Evolutionary conservation across 53 echinoderm and acorn worm species (phyloP), one percentile per base, ranked within the genome.

Genomic region (Zoroaster sp.): DNA sequence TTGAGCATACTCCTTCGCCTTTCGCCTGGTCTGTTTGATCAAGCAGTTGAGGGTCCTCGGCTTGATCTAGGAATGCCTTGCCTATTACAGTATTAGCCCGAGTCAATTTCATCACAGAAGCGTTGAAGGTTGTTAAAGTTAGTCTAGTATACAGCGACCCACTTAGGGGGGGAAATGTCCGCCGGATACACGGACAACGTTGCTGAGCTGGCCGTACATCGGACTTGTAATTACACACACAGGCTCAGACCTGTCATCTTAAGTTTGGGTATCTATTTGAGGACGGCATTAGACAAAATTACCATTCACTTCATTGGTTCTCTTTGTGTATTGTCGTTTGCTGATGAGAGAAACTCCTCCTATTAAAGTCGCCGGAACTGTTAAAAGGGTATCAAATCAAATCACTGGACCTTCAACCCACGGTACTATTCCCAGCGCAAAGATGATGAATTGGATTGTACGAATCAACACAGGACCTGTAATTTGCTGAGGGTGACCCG

Each of bases 221-320:
- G 85, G 10, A 70, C 52, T 35, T 38, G 85, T 85, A 85, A 85
- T 85, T 85, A 85, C 85, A 35, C 13, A 66, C 71, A 85, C 35
- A 41, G 47, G 70, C 85, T 69, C 47, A 46, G 85, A 35, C 85
- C 71, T 85, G 85, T 85, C 85, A 85, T 36, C 85, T 85, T 71
- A 35, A 69, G 70, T 85, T 85, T 85, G 52, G 20, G 21, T 85
- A 47, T 25, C 34, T 15, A 21, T 81, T 25, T 32, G 23, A 45
- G 85, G 71, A 38, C 8, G 49, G 49, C 40, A 40, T 43, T 74
- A 38, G 40, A 41, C 23, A 8, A 74, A 23, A 59, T 59, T 59
- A 59, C 23, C 23, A 9, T 59, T 28, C 25, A 8, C 55, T 28
- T 59, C 28, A 59, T 59, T 59, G 25, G 63, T 59, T 59, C 63